Evolutionary conservation across 2,113 vertebrate species (phyloP), one percentile per base, ranked within the genome.

Genomic region (Malurus cyaneus): DNA sequence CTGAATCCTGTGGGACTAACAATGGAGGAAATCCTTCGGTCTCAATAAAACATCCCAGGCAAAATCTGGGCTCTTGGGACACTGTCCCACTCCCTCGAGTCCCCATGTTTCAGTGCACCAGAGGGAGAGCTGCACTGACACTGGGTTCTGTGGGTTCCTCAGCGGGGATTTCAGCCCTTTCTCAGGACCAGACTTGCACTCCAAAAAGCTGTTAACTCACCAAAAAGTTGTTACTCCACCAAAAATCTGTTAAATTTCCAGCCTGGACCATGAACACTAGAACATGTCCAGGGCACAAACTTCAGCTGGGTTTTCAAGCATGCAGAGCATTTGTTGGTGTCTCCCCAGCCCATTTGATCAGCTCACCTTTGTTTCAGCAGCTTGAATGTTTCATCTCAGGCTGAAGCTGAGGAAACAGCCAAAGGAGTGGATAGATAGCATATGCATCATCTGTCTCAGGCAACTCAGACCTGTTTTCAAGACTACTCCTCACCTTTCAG

Each of bases 61-160:
- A 87, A 85, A 62, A 79, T 88, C 39, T 61, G 4, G 77, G 29
- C 21, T 89, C 47, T 19, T 59, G 41, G 53, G 50, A 80, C 5
- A n/a, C 9, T 8, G 12, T 72, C 11, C 23, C 14, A 4, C 42
- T 52, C 0, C 14, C 19, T 36, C 41, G 1, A 23, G 20, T 15
- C 17, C 17, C 47, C 9, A 1, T 0, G 1, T 47, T 79, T 46
- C n/a, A 29, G 31, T 9, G n/a, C 23, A 34, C 6, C 1, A 5
- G 31, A 62, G n/a, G 53, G 11, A 60, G 21, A 60, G 9, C 13
- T 61, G 53, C 2, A 1, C n/a, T 50, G 17, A 24, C 39, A 31
- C 53, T 29, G 62, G 24, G 5, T 14, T 71, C 15, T 31, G 11
- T 15, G 41, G 12, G 3, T 28, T 36, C 8, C 36, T 79, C 32